Evolutionary conservation across 2,113 vertebrate genomes (phyloP).

Genomic region (pig (Sus scrofa)): T2T-Sscrofa CM000828.6:66299001-66299500

Average conservation of each 20-base stretch:
- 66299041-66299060: neutral
- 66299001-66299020: neutral
- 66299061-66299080: neutral
- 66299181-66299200: neutral
- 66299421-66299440: neutral
- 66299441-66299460: neutral
- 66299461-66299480: slow-evolving; percentile 20
- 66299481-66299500: neutral
- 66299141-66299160: neutral
- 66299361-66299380: neutral
- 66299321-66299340: neutral
- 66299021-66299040: neutral
- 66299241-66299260: neutral
- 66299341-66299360: neutral
- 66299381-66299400: neutral
- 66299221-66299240: neutral
- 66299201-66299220: neutral
- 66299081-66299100: neutral
- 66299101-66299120: neutral
- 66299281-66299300: neutral
- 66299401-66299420: neutral
- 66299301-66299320: neutral
- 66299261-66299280: neutral
- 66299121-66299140: neutral
- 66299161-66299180: neutral